Base-by-base conservation (phyloP, 2,888 invertebrate species). In the Pseudolycoriella hygida region DNA sequence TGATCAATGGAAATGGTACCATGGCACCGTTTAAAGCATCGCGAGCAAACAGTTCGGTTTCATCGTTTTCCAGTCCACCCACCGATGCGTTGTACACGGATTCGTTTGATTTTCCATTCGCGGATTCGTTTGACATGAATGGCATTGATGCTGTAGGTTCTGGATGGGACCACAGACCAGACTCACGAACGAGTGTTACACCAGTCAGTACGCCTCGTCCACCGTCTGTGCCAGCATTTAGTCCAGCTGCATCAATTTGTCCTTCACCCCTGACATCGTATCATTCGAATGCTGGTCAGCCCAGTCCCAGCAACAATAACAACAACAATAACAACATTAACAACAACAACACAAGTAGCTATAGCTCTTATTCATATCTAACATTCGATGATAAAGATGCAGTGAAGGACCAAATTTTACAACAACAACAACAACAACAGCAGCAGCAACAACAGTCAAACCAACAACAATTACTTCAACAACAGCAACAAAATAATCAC, bases 21-120 rank as follows among this genome's bases (percentile, higher is more conserved):
- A 5, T 52, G 50, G 47, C 57, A 54, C 18, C 52, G 18, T 12
- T 19, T 55, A 49, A 55, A 56, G 31, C 39, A 46, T 40, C 37
- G 17, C 17, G 31, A 15, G 15, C 40, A 53, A 56, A 43, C 43
- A 45, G 43, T 43, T 50, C 62, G 48, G 61, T 64, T n/a, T 59
- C 61, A 44, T 60, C 64, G 1, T 64, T 63, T 47, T 57, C 60
- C 3, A 57, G 62, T 41, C 62, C 64, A 31, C 66, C 70, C 49
- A 69, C 71, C 42, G 61, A 62, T 30, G 69, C 70, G 45, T 61
- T 57, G 43, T 56, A 65, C 45, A 60, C 61, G 44, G 80, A 80
- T 54, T 47, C 57, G 20, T 74, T 80, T 61, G 80, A 79, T 54
- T 73, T 79, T 55, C 80, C 78, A 53, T 70, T 76, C 51, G 72